phyloP scores from a whole-genome alignment of 2,797 vertebrate genomes.

The Sphaeramia orbicularis region DNA sequence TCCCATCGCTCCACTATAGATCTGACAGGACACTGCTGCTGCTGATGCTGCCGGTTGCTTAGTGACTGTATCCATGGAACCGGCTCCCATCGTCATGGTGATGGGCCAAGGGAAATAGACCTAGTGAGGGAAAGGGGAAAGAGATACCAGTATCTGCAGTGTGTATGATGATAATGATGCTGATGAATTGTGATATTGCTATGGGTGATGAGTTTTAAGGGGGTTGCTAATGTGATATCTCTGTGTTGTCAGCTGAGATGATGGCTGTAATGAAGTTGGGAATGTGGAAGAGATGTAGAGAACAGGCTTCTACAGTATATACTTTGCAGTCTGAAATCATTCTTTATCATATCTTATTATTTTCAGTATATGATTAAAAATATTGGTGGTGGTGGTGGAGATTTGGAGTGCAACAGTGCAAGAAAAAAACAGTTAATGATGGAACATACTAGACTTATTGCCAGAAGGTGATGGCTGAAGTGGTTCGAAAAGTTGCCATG shows the following conservation, averaged over 20 bases:
- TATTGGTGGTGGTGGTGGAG: background rate
- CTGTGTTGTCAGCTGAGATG: constrained; percentile 15
- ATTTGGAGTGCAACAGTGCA: background rate
- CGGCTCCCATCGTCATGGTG: constrained; percentile 80
- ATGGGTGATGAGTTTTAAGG: constrained; percentile 13
- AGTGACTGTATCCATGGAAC: constrained; percentile 80
- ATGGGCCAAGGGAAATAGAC: constrained; percentile 71
- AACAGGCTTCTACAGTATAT: background rate
- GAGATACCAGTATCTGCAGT: constrained; percentile 72
- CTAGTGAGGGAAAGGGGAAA: constrained; percentile 60
- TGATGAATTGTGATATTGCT: constrained; percentile 42
- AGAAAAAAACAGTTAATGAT: background rate
- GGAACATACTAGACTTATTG: background rate
- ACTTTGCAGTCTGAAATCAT: constrained; percentile 12
- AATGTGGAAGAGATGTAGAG: background rate
- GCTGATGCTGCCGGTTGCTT: constrained; percentile 72
- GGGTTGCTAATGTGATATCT: constrained; percentile 11
- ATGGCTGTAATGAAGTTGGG: constrained; percentile 4
- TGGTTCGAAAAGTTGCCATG: background rate
- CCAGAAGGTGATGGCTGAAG: background rate
- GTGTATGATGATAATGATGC: constrained; percentile 40
- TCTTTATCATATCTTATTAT: background rate
- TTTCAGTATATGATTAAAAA: background rate
- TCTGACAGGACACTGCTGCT: constrained; percentile 70
- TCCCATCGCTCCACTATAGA: constrained; percentile 46